Evolutionary conservation across 2,797 vertebrate genomes (phyloP).

Genomic region (Oceanodroma leucorhoa): DNA sequence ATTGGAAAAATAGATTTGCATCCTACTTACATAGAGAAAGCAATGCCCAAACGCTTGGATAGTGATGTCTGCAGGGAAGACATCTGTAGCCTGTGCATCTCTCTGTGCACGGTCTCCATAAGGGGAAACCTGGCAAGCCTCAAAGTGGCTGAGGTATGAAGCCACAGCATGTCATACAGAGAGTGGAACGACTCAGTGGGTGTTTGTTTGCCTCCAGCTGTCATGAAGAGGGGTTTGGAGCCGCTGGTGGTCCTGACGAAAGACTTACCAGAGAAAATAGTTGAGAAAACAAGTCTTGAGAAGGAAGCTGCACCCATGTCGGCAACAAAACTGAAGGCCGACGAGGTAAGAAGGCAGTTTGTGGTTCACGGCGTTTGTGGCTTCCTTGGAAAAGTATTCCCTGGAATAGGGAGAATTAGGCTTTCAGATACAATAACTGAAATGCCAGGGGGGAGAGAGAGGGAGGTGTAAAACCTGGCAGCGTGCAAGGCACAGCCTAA

Average conservation of each 20-base stretch:
- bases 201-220: not conserved
- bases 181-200: not conserved
- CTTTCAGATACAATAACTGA: rapidly evolving
- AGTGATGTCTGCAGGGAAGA: not conserved
- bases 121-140: not conserved
- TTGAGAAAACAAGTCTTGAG: not conserved
- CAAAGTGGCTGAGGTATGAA: not conserved
- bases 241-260: constrained; percentile 8
- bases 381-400: not conserved
- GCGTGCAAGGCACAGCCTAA: not conserved
- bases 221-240: not conserved
- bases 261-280: not conserved
- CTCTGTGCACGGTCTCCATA: rapidly evolving
- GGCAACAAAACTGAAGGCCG: not conserved
- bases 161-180: rapidly evolving
- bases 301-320: not conserved
- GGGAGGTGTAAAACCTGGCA: too few relatives aligned
- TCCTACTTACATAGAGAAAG: not conserved
- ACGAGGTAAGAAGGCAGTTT: not conserved
- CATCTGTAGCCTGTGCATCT: rapidly evolving
- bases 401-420: not conserved
- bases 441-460: too few relatives aligned
- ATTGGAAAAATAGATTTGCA: rapidly evolving
- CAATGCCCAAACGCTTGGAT: rapidly evolving
- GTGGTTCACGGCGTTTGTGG: not conserved